Percentiles rank a stretch among this genome's conserved stretches.
These are phyloP conservation scores for Ligdia adustata DNA, from an alignment of 2,888 invertebrate genomes.

Conservation along the genomic window DNA sequence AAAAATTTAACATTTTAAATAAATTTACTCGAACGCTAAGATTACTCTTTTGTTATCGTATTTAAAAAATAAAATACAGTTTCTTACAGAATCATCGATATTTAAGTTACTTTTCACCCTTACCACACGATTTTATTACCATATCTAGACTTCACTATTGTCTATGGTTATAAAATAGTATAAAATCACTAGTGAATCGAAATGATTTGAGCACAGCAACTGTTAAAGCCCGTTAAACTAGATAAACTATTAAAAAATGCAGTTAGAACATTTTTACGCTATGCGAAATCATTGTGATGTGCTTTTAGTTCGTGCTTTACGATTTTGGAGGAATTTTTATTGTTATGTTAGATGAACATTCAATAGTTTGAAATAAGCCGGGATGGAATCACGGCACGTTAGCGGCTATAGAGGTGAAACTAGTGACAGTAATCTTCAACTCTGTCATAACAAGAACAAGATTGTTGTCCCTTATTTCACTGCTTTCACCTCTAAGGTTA, in stretches of 20 bases:
- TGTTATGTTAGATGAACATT: no score
- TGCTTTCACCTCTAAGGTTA: no score
- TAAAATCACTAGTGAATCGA: slow-evolving; percentile 23
- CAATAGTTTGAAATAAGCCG: no score
- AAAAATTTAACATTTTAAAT: no score
- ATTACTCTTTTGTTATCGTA: no score
- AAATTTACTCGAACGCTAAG: no score
- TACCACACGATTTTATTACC: slow-evolving; percentile 23
- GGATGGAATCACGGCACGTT: no score
- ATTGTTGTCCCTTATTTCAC: no score
- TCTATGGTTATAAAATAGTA: slow-evolving; percentile 30
- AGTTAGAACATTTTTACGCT: slow-evolving; percentile 13
- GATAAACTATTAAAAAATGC: slow-evolving; percentile 13
- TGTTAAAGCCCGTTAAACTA: slow-evolving; percentile 12
- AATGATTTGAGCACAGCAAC: slow-evolving; percentile 18
- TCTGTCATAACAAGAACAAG: no score
- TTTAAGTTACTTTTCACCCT: slow-evolving; percentile 12
- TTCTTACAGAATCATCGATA: slow-evolving; percentile 8
- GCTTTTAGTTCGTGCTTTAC: slow-evolving; percentile 11
- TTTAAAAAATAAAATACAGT: no score
- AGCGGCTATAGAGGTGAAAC: no score
- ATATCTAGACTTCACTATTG: slow-evolving; percentile 35
- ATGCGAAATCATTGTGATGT: slow-evolving; percentile 1
- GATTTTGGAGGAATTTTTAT: slow-evolving; percentile 10
- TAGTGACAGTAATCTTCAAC: no score